These are phyloP conservation scores for Molanna angustata DNA, from an alignment of 2,888 invertebrate genomes.

Conservation along the genomic window DNA sequence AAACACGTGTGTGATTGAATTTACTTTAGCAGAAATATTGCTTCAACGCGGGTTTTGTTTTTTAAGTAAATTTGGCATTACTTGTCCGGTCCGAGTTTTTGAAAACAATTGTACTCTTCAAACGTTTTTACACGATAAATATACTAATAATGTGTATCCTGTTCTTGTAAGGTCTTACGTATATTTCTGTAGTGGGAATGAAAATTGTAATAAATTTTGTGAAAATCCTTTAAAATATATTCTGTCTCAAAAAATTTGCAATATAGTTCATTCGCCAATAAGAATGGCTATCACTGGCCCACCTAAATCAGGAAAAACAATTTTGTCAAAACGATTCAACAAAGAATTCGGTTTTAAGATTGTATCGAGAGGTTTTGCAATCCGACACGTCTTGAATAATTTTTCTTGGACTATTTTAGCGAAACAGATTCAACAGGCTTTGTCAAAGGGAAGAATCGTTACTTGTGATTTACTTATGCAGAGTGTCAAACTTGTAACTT, in stretches of 20 bases:
- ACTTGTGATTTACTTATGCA: slow-evolving; percentile 48
- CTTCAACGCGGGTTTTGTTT: slow-evolving; percentile 59
- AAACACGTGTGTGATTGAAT: slow-evolving; percentile 51
- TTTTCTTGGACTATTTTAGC: slow-evolving; percentile 55
- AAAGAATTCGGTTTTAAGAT: slow-evolving; percentile 53
- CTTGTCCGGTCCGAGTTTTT: slow-evolving; percentile 62
- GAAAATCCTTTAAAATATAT: slow-evolving; percentile 58
- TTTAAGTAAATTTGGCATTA: slow-evolving; percentile 60
- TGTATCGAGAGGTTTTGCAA: slow-evolving; percentile 54
- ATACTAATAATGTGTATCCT: slow-evolving; percentile 49
- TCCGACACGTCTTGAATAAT: slow-evolving; percentile 50
- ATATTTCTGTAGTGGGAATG: slow-evolving; percentile 56
- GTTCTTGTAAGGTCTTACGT: slow-evolving; percentile 58
- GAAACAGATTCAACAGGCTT: slow-evolving; percentile 41
- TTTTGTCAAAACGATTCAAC: slow-evolving; percentile 54
- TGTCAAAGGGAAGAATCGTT: slow-evolving; percentile 47
- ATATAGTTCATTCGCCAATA: slow-evolving; percentile 51
- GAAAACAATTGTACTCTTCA: slow-evolving; percentile 50
- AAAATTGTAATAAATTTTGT: slow-evolving; percentile 51
- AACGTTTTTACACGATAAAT: slow-evolving; percentile 48
- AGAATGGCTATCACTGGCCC: slow-evolving; percentile 59
- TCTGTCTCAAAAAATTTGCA: slow-evolving; percentile 41
- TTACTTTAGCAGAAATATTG: slow-evolving; percentile 56
- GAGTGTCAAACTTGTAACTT: slow-evolving; percentile 52
- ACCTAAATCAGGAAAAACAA: slow-evolving; percentile 62